Evolutionary conservation across 1,140 invertebrate genomes (phyloP).

Genomic region (Trinorchestia longiramus): DNA sequence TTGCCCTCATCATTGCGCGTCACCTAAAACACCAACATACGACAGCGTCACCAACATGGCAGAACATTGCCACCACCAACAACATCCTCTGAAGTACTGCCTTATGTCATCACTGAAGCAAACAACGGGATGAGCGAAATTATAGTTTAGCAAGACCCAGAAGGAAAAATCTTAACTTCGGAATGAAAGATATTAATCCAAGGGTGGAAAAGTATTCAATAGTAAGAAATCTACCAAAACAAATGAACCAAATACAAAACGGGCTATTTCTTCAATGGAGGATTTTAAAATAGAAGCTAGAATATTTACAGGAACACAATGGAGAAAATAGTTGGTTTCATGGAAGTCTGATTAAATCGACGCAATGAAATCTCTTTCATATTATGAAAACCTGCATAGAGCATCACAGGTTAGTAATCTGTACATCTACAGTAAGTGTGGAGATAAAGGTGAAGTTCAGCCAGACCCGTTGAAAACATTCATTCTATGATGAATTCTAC

Average conservation of each 20-base stretch:
- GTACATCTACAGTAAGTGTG: neutral
- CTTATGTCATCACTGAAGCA: neutral
- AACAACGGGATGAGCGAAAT: slow-evolving; percentile 32
- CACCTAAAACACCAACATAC: slow-evolving; percentile 62
- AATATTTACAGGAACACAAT: neutral
- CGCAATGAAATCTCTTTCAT: neutral
- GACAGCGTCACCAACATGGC: slow-evolving; percentile 15
- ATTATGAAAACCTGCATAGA: neutral
- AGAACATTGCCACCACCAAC: neutral
- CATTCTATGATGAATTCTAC: neutral
- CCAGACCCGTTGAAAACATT: neutral
- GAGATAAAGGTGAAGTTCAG: neutral
- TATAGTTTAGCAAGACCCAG: neutral
- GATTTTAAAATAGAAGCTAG: neutral
- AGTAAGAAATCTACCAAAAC: neutral
- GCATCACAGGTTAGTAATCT: neutral
- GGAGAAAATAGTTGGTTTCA: neutral
- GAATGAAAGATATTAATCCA: neutral
- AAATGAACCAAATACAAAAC: neutral
- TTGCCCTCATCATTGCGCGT: slow-evolving; percentile 66
- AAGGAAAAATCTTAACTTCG: neutral
- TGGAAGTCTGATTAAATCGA: neutral
- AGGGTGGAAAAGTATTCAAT: neutral
- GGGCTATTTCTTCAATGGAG: neutral
- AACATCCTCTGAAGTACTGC: neutral